phyloP scores from a whole-genome alignment of 2,113 vertebrate genomes.

The Entomyzon cyanotis region DNA sequence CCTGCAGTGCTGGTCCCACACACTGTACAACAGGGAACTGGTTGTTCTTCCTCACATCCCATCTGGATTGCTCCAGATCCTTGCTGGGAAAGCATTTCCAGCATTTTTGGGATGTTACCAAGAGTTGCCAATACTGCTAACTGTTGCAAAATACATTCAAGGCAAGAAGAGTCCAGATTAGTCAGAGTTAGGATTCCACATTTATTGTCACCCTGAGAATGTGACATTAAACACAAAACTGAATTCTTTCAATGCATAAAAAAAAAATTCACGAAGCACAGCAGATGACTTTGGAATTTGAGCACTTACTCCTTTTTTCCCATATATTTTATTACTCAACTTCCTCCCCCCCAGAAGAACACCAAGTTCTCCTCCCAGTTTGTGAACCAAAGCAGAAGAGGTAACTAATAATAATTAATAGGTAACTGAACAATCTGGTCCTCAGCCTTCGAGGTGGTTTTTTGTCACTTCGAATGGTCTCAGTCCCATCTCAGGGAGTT shows the following conservation, averaged over 20 bases:
- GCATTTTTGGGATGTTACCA: not conserved
- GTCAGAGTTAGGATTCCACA: not conserved
- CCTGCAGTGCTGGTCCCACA: not conserved
- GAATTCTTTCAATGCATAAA: not conserved
- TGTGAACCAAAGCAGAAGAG: not conserved
- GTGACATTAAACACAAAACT: not conserved
- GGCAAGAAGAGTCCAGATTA: not conserved
- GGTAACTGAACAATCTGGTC: not conserved
- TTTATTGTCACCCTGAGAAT: not conserved
- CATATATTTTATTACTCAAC: not conserved
- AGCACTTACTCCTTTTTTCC: not conserved
- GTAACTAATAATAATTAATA: not conserved
- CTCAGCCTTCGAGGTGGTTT: not conserved
- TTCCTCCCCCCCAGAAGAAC: not conserved
- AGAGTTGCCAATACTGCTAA: not conserved
- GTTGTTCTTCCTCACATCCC: not conserved
- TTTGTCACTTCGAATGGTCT: not conserved
- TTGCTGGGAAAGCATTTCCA: not conserved
- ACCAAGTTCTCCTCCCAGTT: not conserved
- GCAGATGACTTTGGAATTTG: conserved; percentile 38
- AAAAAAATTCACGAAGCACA: not conserved
- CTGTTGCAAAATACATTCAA: not conserved
- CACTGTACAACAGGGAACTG: accelerated
- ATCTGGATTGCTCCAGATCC: not conserved
- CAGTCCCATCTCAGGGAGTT: not conserved